Percentiles rank a stretch among this genome's conserved stretches.
Evolutionary conservation across 1,140 invertebrate species (phyloP).

Genomic region (Philaenus spumarius): DNA sequence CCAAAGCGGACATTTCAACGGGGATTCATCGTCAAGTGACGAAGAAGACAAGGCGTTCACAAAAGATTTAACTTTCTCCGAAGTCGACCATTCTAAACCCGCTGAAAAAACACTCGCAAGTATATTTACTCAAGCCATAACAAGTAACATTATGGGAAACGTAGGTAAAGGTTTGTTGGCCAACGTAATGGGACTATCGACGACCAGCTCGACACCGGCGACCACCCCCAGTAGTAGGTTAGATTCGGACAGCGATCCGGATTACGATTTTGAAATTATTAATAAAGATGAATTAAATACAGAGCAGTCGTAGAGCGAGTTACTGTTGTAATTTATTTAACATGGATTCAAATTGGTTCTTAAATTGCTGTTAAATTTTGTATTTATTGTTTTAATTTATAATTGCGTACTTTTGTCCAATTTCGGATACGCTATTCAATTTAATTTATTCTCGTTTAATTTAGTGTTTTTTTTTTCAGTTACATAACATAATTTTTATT

Average conservation of each 20-base stretch:
- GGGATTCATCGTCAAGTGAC: constrained; percentile 8
- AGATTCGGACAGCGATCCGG: neutral
- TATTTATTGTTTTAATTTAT: no score
- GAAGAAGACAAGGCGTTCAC: constrained; percentile 9
- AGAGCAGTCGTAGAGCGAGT: no score
- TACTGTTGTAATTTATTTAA: no score
- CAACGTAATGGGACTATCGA: neutral
- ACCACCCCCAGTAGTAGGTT: neutral
- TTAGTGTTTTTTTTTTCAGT: no score
- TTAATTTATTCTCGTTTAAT: no score
- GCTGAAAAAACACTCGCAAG: neutral
- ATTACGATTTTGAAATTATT: neutral
- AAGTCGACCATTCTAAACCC: neutral
- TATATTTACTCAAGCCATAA: neutral
- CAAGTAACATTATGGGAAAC: neutral
- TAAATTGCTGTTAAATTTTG: no score
- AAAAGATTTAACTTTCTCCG: constrained; percentile 6
- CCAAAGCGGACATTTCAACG: constrained; percentile 17
- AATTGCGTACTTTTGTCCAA: no score
- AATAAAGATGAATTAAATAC: neutral
- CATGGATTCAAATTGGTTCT: no score
- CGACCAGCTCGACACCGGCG: no score
- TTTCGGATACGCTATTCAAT: no score
- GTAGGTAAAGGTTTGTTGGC: neutral
- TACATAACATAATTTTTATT: no score